phyloP scores from a whole-genome alignment of 1,140 invertebrate genomes.

The Drosophila burlai region DNA sequence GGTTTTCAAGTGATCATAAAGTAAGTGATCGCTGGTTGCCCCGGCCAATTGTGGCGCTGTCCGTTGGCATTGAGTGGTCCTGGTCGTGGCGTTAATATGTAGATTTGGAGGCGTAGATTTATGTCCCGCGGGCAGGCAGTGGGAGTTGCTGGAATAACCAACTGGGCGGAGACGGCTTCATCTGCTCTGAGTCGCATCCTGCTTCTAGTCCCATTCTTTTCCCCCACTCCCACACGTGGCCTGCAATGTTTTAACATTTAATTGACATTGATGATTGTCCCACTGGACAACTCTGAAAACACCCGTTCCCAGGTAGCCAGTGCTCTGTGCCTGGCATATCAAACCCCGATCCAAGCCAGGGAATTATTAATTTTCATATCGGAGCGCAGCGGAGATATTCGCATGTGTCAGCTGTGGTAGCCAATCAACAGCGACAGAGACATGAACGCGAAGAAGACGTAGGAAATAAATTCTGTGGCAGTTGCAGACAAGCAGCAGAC shows the following conservation, averaged over 20 bases:
- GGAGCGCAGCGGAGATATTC: constrained; percentile 39
- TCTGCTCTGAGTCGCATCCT: constrained; percentile 30
- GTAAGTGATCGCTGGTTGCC: constrained; percentile 79
- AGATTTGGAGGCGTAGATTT: constrained; percentile 81
- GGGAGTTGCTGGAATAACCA: constrained; percentile 32
- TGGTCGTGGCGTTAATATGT: constrained; percentile 74
- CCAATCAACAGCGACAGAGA: constrained; percentile 33
- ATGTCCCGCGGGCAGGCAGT: constrained; percentile 40
- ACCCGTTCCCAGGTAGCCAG: constrained; percentile 50
- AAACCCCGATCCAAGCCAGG: constrained; percentile 16
- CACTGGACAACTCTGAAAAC: constrained; percentile 71
- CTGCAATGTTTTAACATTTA: constrained; percentile 74
- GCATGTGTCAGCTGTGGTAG: constrained; percentile 62
- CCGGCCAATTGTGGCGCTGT: constrained; percentile 63
- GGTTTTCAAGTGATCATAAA: constrained; percentile 85
- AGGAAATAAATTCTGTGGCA: constrained; percentile 79
- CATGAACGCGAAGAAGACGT: constrained; percentile 74
- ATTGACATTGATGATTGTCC: constrained; percentile 79
- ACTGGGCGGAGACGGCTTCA: constrained; percentile 62
- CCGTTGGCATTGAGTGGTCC: constrained; percentile 57
- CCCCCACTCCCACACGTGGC: constrained; percentile 68
- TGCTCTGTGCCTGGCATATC: constrained; percentile 49
- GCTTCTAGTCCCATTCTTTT: constrained; percentile 28
- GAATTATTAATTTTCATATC: constrained; percentile 82
- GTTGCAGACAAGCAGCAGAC: constrained; percentile 71